Evolutionary conservation across 2,113 vertebrate species (phyloP), one percentile per base, ranked within the genome.

Genomic region (Ochotona princeps): DNA sequence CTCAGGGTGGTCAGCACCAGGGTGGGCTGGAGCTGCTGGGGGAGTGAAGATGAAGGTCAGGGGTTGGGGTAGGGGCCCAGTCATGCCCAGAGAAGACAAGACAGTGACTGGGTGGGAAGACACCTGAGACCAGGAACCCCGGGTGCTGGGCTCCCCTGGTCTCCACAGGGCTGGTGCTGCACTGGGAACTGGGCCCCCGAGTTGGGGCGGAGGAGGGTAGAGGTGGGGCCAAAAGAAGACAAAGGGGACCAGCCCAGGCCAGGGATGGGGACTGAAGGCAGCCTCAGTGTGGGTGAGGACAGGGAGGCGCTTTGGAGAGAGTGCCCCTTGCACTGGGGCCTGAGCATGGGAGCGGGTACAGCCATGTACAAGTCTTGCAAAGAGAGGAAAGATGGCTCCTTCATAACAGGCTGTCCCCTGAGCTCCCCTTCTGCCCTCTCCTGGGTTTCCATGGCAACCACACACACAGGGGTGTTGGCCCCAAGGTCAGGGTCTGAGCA

Each of bases 1-100:
- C 99, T 87, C 76, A 99, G 97, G 0, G 98, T 97, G 0, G 98
- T 98, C 94, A 98, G 75, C 0, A 89, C 97, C 67, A 99, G 98
- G 0, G 96, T 54, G 8, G 93, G 11, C 0, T 98, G 99, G 73
- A 99, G 89, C 85, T 83, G 97, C 99, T 99, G 97, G 1, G 1
- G 23, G 93, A 51, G 54, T 13, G 60, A 91, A 12, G 18, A 3
- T 15, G 20, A 7, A 1, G 8, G 44, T 89, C 26, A 76, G 49
- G 21, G 20, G 23, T 8, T 3, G 51, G 54, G 38, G 3, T 7
- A 20, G 9, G 38, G 51, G 32, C 35, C 65, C 13, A 57, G 14
- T 21, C 4, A 0, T 2, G 17, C 12, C 49, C 49, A 28, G 25
- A 44, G n/a, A 23, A 47, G 65, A 25, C 65, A 51, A 79, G 21